Evolutionary conservation across 1,140 invertebrate genomes (phyloP), one percentile per base, ranked within the genome.

Genomic region (Semibalanus balanoides): DNA sequence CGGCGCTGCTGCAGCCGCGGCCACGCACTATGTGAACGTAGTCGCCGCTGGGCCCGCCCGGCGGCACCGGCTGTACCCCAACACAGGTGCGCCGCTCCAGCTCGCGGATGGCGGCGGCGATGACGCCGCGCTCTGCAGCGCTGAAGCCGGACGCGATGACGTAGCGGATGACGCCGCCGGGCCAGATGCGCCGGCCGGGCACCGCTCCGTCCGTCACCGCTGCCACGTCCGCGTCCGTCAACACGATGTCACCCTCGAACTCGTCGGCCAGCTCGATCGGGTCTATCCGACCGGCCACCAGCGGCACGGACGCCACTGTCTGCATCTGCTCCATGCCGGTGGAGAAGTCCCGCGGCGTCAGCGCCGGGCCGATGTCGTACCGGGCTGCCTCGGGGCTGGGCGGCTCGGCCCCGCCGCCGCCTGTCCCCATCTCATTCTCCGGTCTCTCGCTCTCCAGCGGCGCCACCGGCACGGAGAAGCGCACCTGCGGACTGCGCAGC

Each of bases 1-100:
- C 86, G 74, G 83, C 82, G 0, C 86, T 87, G 83, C 84, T 87
- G 77, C 87, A 88, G n/a, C 87, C 87, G 25, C 51, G 31, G 25
- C 76, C 78, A 30, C 77, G 77, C 40, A 79, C 74, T 30, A 79
- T 76, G 64, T 79, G 79, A 51, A 80, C 78, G 73, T 78, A 79
- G 76, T 85, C 83, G 40, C 51, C 75, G 74, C 77, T 73, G 69
- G 79, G 79, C 40, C 35, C 76, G 35, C 76, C 76, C 0, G 76
- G 79, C 31, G 76, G 30, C 29, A 79, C 74, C 74, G 79, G 79
- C 28, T 75, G 28, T 25, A 79, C 77, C 73, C 77, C 30, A 22
- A 79, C 73, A 75, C 79, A 79, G 22, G 77, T 77, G 35, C 72
- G 70, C 31, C 40, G 73, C 72, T 78, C 78, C 27, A 79, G 75